A percentile compares a stretch with the other conserved stretches of the same genome.
phyloP scores from a whole-genome alignment of 2,797 vertebrate genomes.

The Bovichtus variegatus region DNA sequence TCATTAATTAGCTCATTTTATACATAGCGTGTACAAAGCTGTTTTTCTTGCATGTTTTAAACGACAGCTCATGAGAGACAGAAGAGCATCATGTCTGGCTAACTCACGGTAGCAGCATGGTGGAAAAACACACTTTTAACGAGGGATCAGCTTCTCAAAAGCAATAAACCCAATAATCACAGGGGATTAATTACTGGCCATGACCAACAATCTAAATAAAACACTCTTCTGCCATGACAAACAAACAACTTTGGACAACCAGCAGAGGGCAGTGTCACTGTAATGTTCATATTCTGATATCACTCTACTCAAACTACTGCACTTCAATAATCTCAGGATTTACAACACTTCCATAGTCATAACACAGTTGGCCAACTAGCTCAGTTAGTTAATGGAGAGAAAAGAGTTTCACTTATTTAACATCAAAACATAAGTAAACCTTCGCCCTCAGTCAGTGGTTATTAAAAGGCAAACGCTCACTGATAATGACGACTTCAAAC shows the following conservation, averaged over 20 bases:
- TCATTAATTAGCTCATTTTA: not conserved
- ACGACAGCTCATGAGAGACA: not conserved
- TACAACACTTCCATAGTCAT: not conserved
- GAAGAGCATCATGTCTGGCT: not conserved
- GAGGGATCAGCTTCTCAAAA: not conserved
- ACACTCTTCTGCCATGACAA: not conserved
- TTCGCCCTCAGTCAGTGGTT: not conserved
- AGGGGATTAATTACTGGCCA: not conserved
- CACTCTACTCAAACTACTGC: not conserved
- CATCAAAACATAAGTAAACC: not conserved
- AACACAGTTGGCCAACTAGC: not conserved
- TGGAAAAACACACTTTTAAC: not conserved
- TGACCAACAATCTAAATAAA: not conserved
- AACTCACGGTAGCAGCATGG: not conserved
- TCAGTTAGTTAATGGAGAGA: not conserved
- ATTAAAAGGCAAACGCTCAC: not conserved
- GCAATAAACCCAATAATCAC: not conserved
- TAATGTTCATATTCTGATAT: conserved; percentile 1
- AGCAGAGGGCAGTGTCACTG: conserved; percentile 68
- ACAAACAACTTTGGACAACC: conserved; percentile 11
- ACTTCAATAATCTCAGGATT: not conserved
- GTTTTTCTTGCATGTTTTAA: not conserved
- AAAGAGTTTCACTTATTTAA: not conserved
- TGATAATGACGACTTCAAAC: not conserved
- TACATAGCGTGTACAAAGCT: not conserved